These are phyloP conservation scores for Myzus persicae DNA, from an alignment of 1,140 invertebrate species.

Conservation along the genomic window DNA sequence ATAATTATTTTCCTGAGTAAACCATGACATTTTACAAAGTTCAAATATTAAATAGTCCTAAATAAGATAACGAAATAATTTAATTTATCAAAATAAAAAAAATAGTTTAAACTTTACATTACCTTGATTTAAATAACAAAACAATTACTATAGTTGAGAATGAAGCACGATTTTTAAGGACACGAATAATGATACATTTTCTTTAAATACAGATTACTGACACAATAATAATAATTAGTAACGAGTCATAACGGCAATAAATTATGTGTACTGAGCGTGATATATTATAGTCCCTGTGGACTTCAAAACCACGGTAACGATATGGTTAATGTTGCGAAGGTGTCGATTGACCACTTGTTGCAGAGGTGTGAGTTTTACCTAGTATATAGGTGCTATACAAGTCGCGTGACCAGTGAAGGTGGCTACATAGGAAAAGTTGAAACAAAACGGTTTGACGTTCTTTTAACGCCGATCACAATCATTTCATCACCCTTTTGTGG, in stretches of 20 bases:
- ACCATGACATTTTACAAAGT: constrained; percentile 7
- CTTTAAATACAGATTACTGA: background rate
- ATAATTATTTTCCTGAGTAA: background rate
- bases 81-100: background rate
- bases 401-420: constrained; percentile 34
- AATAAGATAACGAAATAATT: background rate
- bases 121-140: too few species aligned
- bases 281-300: background rate
- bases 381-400: background rate
- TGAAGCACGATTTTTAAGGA: background rate
- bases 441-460: background rate
- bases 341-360: constrained; percentile 50
- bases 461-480: background rate
- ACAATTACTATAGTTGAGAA: too few species aligned
- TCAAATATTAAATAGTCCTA: background rate
- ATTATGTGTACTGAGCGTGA: background rate
- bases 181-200: background rate
- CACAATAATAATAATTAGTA: background rate
- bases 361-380: background rate
- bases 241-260: background rate
- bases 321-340: background rate
- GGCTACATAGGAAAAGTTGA: background rate
- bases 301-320: background rate
- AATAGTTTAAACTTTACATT: background rate
- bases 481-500: background rate